Base-by-base conservation (phyloP, 2,888 invertebrate genomes). In the Hypsopygia costalis region DNA sequence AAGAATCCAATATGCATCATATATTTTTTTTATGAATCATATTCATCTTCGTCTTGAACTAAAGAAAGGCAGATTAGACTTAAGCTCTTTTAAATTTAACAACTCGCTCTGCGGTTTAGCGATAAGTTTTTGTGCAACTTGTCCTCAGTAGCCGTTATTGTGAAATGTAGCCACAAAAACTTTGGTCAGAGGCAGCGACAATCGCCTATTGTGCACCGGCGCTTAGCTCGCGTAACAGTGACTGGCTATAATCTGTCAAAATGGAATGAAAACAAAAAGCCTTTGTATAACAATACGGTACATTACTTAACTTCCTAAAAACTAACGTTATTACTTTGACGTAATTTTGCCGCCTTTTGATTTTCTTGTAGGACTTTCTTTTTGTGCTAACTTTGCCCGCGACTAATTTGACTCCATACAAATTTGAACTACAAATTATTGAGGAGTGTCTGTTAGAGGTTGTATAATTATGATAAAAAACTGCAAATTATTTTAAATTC, bases 121-220 rank as follows among this genome's bases (percentile, higher is more conserved):
- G 8, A 21, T 28, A 34, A 48, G 10, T n/a, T 30, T 11, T 52
- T 48, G 43, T 31, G 36, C 11, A 39, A 50, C 47, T 52, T 41
- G 34, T 11, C 31, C 16, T 16, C 16, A 2, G 4, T 42, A 40
- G 45, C 46, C 49, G 4, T 16, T 47, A 47, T 51, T 47, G 44
- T 37, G 43, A 35, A 48, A 44, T 43, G 45, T 8, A 25, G 16
- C 16, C 16, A 43, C 42, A 50, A 50, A 49, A 54, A 43, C 40
- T 48, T 49, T 40, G 16, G 16, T 16, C 28, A 5, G 31, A 40
- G 36, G 40, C 41, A 11, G 33, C 43, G 40, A 41, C 47, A 50
- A 47, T 52, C 44, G 46, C 43, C 42, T 36, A 51, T 51, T 51
- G 51, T 43, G 12, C 33, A 6, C 6, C 12, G 28, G 16, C 11